Conservation (phyloP, 2,888 invertebrate species). For the Tricholauxania praeusta region DNA sequence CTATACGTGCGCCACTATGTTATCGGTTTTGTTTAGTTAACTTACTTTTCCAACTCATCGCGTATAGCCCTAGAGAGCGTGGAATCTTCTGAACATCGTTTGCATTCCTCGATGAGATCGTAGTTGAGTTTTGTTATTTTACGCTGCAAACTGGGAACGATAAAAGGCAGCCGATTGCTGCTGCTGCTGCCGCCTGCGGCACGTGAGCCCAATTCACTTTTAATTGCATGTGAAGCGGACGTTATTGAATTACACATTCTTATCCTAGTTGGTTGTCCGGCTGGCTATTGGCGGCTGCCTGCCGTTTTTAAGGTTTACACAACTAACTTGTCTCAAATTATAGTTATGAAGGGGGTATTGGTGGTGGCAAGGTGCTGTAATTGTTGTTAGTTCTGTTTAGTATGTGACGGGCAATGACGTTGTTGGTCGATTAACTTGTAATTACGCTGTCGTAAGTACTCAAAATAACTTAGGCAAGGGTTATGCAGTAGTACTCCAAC, state of each 20-base stretch:
- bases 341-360: too few relatives aligned
- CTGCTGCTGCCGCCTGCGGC: constrained; percentile 19
- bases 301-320: background rate
- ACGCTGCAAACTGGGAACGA: constrained; percentile 47
- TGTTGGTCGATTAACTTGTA: too few relatives aligned
- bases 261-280: background rate
- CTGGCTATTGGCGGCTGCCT: background rate
- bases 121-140: constrained; percentile 62
- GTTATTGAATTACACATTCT: constrained; percentile 44
- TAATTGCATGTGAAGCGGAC: constrained; percentile 24
- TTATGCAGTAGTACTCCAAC: too few relatives aligned
- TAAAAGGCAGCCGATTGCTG: constrained; percentile 39
- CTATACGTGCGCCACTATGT: too few relatives aligned
- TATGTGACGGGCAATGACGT: too few relatives aligned
- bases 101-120: constrained; percentile 64
- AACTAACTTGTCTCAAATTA: too few relatives aligned
- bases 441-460: too few relatives aligned
- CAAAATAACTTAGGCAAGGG: too few relatives aligned
- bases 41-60: constrained; percentile 64
- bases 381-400: too few relatives aligned
- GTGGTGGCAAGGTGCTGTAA: too few relatives aligned
- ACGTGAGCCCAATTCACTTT: constrained; percentile 16
- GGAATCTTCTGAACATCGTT: constrained; percentile 60
- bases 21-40: background rate
- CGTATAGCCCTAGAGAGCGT: constrained; percentile 59